Percentiles rank a stretch among this genome's conserved stretches.
Evolutionary conservation across 2,888 invertebrate genomes (phyloP).

Genomic region (Tenthredo amoena): DNA sequence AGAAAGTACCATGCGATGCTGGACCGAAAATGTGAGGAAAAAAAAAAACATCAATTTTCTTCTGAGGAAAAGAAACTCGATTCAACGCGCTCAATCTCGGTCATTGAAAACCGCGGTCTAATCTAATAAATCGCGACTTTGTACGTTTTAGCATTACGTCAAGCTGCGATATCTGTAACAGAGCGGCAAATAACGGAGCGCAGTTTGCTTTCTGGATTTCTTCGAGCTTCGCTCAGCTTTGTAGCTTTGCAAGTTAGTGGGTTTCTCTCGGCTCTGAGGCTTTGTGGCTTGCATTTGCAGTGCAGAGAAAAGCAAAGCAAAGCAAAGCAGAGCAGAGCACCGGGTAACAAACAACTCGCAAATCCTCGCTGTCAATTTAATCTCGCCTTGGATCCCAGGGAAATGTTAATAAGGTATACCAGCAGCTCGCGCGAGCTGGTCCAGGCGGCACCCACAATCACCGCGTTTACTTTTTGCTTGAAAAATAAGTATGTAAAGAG

Average conservation of each 20-base stretch:
- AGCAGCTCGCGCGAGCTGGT: conserved; percentile 55
- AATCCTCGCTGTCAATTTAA: conserved; percentile 78
- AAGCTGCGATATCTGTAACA: conserved; percentile 7
- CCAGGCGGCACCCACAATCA: conserved; percentile 53
- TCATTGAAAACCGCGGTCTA: not conserved
- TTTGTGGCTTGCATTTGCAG: conserved; percentile 57
- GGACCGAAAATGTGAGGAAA: not conserved
- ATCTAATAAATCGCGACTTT: not conserved
- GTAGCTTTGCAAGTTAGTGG: conserved; percentile 4
- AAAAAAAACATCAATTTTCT: not conserved
- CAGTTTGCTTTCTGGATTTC: not conserved
- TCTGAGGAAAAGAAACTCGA: not conserved
- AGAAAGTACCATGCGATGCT: not conserved
- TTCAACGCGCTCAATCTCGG: not conserved
- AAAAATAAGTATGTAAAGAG: not conserved
- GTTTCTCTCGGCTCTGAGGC: conserved; percentile 55
- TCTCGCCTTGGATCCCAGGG: conserved; percentile 76
- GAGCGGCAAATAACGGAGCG: not conserved
- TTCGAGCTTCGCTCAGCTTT: conserved; percentile 17
- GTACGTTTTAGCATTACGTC: not conserved
- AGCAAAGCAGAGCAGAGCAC: conserved; percentile 42
- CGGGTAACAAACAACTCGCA: conserved; percentile 77
- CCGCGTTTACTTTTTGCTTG: conserved; percentile 37
- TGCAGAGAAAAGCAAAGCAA: conserved; percentile 56
- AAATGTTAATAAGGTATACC: conserved; percentile 77